Evolutionary conservation across 2,113 vertebrate species (phyloP), one percentile per base, ranked within the genome.

Genomic region (Patagioenas fasciata): DNA sequence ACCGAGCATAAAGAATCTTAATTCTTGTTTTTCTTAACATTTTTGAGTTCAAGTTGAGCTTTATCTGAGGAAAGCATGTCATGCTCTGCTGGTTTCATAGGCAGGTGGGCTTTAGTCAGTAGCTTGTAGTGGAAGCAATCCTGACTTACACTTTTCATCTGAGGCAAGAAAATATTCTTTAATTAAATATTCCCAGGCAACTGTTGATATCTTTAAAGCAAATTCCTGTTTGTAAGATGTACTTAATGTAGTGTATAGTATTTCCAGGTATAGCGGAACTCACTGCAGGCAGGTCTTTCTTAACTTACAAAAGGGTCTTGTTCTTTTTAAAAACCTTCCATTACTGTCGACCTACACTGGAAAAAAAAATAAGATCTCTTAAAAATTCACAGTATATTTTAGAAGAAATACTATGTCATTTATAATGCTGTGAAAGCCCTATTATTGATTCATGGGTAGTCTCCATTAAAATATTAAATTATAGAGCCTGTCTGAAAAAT

Each of bases 391-490:
- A 26, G 15, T 34, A 15, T 71, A 31, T 88, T 80, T 77, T 85
- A 85, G 58, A 95, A 88, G 23, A 93, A 50, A 50, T 42, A 11
- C 11, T 15, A 8, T 80, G 60, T 29, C 31, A 72, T 29, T 90
- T 80, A 31, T 54, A 90, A 47, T 42, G 26, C 64, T 71, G 48
- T 60, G 60, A 88, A 88, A 85, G 29, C 24, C 29, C 53, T 70
- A 6, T 80, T 85, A 80, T 36, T 90, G 60, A 90, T 42, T 86
- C 6, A 5, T 2, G 34, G 31, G 13, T 70, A 62, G 32, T 67
- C 26, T 91, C 34, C 54, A 78, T 80, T 90, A 85, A 90, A 91
- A 77, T 89, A 89, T 60, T 54, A 74, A 85, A n/a, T 78, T 66
- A 38, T 47, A 77, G 31, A 66, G 2, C 23, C 58, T 69, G 36